phyloP scores from a whole-genome alignment of 1,140 invertebrate genomes.

The Pogonomyrmex californicus region DNA sequence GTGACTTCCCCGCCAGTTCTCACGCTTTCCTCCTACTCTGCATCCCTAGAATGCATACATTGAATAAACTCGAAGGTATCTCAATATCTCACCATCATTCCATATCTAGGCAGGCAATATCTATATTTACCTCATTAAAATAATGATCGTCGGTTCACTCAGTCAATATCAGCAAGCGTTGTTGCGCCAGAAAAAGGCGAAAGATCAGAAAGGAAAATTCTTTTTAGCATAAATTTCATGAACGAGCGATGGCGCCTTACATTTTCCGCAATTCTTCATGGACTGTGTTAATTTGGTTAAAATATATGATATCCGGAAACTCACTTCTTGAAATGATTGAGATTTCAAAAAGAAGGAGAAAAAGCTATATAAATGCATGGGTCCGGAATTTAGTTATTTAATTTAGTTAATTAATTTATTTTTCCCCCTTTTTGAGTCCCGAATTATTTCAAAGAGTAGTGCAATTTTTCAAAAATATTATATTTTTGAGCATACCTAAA shows the following conservation, averaged over 20 bases:
- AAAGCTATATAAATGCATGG: too few relatives aligned
- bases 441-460: too few relatives aligned
- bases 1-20: conserved; percentile 67
- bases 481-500: too few relatives aligned
- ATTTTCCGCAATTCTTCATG: conserved; percentile 3
- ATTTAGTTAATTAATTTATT: too few relatives aligned
- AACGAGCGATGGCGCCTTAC: background rate
- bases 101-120: background rate
- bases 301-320: background rate
- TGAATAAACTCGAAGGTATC: conserved; percentile 42
- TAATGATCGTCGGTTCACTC: conserved; percentile 6
- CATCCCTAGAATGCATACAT: conserved; percentile 2
- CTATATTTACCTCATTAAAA: conserved; percentile 42
- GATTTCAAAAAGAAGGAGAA: too few relatives aligned
- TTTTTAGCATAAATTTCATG: background rate
- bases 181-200: background rate
- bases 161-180: conserved; percentile 6
- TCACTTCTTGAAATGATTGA: too few relatives aligned
- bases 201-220: conserved; percentile 1
- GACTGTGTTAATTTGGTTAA: conserved; percentile 2
- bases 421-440: too few relatives aligned
- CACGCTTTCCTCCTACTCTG: conserved; percentile 67
- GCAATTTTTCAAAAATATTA: too few relatives aligned
- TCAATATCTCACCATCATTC: conserved; percentile 9
- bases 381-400: too few relatives aligned